Evolutionary conservation across 1,140 invertebrate species (phyloP).

Genomic region (Drosophila burlai): DNA sequence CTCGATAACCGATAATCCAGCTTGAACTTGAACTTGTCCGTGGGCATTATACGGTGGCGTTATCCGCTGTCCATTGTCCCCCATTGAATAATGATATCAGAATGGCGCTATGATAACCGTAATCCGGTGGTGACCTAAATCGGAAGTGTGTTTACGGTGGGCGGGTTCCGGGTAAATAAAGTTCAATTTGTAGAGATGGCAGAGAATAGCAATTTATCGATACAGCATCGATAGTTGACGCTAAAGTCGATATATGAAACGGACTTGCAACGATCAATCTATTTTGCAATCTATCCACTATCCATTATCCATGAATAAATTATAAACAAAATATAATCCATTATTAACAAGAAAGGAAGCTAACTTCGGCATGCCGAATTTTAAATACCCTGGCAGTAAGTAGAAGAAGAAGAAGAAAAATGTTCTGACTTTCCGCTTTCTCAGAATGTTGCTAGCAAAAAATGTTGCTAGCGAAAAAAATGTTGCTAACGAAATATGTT

Average conservation of each 20-base stretch:
- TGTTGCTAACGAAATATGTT: no score
- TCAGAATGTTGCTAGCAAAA: no score
- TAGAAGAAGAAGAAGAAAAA: no score
- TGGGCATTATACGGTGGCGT: background rate
- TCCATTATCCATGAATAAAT: background rate
- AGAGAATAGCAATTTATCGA: background rate
- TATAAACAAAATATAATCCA: no score
- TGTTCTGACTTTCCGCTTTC: no score
- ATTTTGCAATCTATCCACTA: background rate
- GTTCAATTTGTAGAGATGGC: background rate
- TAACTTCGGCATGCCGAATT: no score
- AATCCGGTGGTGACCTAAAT: background rate
- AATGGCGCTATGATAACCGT: background rate
- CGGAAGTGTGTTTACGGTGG: background rate
- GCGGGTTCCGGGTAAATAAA: background rate
- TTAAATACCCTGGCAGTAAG: no score
- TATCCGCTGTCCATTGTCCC: background rate
- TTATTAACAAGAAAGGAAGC: no score
- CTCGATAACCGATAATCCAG: background rate
- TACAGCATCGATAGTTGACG: background rate
- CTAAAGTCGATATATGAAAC: background rate
- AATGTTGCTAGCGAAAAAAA: no score
- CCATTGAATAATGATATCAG: background rate
- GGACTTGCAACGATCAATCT: background rate
- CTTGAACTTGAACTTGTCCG: constrained; percentile 35